phyloP scores from a whole-genome alignment of 1,140 invertebrate species.

The Sycophaga agraensis region DNA sequence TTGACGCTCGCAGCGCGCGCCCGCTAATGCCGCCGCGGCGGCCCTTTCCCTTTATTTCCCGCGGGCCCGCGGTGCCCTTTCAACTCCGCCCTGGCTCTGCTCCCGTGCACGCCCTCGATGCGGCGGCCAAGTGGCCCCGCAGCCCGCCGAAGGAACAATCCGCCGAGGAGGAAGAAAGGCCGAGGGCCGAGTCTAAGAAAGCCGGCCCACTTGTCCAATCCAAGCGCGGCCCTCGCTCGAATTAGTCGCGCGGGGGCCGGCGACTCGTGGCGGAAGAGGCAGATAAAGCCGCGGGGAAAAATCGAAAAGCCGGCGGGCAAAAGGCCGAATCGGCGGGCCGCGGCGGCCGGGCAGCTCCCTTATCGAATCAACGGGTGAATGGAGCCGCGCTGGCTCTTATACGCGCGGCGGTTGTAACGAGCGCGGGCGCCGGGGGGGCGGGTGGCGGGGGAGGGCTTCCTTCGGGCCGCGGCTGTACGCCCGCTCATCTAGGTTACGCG shows the following conservation, averaged over 20 bases:
- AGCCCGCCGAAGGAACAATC: not conserved
- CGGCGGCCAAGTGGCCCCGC: too few relatives aligned
- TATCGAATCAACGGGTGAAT: slow-evolving; percentile 55
- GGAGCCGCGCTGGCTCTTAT: slow-evolving; percentile 34
- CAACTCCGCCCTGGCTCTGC: too few relatives aligned
- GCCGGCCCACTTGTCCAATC: too few relatives aligned
- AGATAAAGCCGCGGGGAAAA: slow-evolving; percentile 22
- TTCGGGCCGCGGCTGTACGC: slow-evolving; percentile 7
- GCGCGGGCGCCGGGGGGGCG: not conserved
- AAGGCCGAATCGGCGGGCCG: slow-evolving; percentile 9
- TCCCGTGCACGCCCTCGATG: too few relatives aligned
- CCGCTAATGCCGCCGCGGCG: not conserved
- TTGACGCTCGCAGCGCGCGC: slow-evolving; percentile 30
- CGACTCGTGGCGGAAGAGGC: too few relatives aligned
- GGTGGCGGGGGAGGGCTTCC: too few relatives aligned
- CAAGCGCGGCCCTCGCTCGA: too few relatives aligned
- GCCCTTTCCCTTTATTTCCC: not conserved
- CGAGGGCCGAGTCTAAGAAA: too few relatives aligned
- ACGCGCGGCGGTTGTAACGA: not conserved
- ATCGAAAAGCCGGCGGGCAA: slow-evolving; percentile 35
- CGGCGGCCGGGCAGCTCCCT: slow-evolving; percentile 37
- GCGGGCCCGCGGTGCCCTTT: not conserved
- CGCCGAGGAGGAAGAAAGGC: not conserved
- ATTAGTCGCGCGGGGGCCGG: slow-evolving; percentile 2
- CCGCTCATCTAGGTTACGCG: slow-evolving; percentile 41